Base-by-base conservation (phyloP, 2,113 vertebrate species). In the Lynx canadensis region DNA sequence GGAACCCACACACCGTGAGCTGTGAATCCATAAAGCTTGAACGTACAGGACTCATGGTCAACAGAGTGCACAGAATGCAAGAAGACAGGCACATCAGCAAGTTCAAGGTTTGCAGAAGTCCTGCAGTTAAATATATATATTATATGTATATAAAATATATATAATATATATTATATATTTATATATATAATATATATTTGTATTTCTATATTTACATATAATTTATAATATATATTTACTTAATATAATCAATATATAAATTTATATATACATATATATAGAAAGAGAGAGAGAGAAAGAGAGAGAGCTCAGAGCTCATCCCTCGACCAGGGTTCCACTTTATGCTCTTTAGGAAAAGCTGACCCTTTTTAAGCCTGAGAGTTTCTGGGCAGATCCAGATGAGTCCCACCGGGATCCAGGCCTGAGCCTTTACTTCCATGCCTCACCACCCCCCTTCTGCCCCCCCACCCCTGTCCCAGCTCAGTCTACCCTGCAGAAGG, bases 1-100 rank as follows among this genome's bases (percentile, higher is more conserved):
- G 15, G 71, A 89, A 63, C 4, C 38, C 79, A 71, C 21, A 31
- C n/a, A 12, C 50, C 69, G 2, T 2, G 55, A 29, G n/a, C 52
- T 38, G 18, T n/a, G 41, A 74, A 41, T 45, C 38, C n/a, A 21
- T 11, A 25, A 68, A 31, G 6, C 36, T 69, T 50, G 50, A 81
- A 86, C n/a, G 38, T 12, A 63, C 14, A 1, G 5, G 27, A 31
- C 31, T 63, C 41, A 11, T 0, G 2, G 16, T 36, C 41, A 4
- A 13, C 7, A 1, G 52, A 48, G 41, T 18, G 16, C 29, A 55
- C 45, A 9, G n/a, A 16, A 45, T 16, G 29, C 86, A 7, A 14
- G 13, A n/a, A 76, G 41, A 52, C 52, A 33, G 38, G 13, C 0
- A 0, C 18, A 3, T 3, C 9, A 4, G 31, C 27, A 57, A 0